Percentiles rank a stretch among this genome's conserved stretches.
These are phyloP conservation scores for Meriones psammophilus DNA, from an alignment of 2,797 vertebrate genomes.

Conservation along the genomic window DNA sequence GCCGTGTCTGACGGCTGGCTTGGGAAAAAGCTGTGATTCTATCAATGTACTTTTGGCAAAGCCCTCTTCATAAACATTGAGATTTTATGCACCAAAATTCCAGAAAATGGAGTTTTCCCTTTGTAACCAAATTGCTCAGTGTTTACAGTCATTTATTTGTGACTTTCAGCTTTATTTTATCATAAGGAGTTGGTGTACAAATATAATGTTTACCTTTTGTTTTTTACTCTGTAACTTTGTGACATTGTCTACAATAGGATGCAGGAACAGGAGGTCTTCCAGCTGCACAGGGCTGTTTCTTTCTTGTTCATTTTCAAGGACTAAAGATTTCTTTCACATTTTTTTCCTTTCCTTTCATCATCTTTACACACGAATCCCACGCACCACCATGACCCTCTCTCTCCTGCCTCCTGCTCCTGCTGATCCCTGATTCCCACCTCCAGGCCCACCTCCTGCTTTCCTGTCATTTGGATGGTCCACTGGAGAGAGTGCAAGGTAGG, in stretches of 20 bases:
- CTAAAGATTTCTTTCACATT: neutral
- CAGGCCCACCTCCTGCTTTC: neutral
- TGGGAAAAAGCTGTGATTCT: neutral
- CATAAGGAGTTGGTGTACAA: neutral
- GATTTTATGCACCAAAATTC: neutral
- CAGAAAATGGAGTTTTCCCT: neutral
- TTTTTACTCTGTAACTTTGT: neutral
- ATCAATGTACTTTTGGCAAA: neutral
- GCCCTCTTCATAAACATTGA: neutral
- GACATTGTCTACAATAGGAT: neutral
- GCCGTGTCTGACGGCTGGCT: neutral
- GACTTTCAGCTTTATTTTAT: slow-evolving; percentile 6
- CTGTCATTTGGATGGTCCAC: neutral
- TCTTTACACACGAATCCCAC: neutral
- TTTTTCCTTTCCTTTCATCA: neutral
- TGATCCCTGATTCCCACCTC: neutral
- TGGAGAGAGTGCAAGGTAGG: neutral
- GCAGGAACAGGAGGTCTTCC: neutral
- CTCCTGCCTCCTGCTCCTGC: neutral
- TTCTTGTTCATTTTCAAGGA: neutral
- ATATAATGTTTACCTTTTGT: neutral
- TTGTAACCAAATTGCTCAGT: neutral
- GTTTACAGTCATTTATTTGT: neutral
- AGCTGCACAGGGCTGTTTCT: neutral
- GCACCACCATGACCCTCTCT: neutral